These are phyloP conservation scores for Mechanitis mazaeus DNA, from an alignment of 2,888 invertebrate genomes.

Conservation along the genomic window DNA sequence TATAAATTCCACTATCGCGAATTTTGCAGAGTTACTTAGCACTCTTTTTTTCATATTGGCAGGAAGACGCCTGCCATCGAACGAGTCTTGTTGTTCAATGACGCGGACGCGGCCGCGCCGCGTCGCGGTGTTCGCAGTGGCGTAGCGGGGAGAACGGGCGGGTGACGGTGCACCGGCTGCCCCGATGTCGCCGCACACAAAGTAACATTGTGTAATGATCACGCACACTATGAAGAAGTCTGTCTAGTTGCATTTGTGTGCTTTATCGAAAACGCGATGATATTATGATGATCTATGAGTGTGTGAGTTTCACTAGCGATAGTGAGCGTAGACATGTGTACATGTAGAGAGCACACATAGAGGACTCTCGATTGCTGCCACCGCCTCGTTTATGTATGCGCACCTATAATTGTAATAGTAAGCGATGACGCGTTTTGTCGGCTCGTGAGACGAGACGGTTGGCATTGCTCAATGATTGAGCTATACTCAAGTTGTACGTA, in stretches of 20 bases:
- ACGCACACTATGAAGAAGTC: slow-evolving; percentile 55
- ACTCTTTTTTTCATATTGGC: slow-evolving; percentile 74
- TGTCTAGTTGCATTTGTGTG: slow-evolving; percentile 70
- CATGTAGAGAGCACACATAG: slow-evolving; percentile 58
- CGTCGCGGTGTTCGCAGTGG: slow-evolving; percentile 70
- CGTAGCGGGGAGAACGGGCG: slow-evolving; percentile 69
- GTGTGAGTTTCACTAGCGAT: slow-evolving; percentile 50
- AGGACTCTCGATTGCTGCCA: slow-evolving; percentile 66
- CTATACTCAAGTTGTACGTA: slow-evolving; percentile 65
- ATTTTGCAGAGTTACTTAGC: slow-evolving; percentile 66
- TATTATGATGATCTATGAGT: slow-evolving; percentile 41
- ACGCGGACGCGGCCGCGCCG: slow-evolving; percentile 67
- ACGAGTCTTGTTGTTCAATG: slow-evolving; percentile 76
- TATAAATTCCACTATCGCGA: slow-evolving; percentile 73
- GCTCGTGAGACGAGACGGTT: slow-evolving; percentile 74
- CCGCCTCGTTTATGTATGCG: slow-evolving; percentile 64
- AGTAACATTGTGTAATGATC: slow-evolving; percentile 45
- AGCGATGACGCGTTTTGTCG: slow-evolving; percentile 74
- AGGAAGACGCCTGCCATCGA: slow-evolving; percentile 73
- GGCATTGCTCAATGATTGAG: slow-evolving; percentile 76
- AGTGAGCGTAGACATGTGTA: slow-evolving; percentile 54
- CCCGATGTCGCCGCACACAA: slow-evolving; percentile 71
- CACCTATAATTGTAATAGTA: slow-evolving; percentile 71
- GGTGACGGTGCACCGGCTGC: slow-evolving; percentile 70
- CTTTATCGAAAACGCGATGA: slow-evolving; percentile 55